Base-by-base conservation (phyloP, 2,113 vertebrate species). In the Istiophorus platypterus region DNA sequence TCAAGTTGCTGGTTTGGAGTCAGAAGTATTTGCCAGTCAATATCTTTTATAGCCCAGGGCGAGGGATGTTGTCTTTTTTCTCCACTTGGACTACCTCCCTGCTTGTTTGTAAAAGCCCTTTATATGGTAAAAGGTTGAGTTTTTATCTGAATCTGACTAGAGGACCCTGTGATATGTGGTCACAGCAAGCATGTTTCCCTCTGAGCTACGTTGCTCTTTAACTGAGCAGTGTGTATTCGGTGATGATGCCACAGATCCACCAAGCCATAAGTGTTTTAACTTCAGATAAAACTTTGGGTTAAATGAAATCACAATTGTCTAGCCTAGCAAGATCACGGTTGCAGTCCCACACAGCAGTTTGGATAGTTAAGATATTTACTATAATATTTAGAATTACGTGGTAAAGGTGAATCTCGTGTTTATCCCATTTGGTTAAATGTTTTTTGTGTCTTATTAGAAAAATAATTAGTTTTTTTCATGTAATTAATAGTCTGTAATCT, bases 191-290 rank as follows among this genome's bases (percentile, higher is more conserved):
- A 27, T 10, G 3, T 80, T 39, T 62, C 34, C 56, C 45, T 75
- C 27, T 7, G 10, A 61, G 24, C n/a, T 49, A 47, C 61, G 70
- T 24, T 81, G 45, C 57, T 62, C 20, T 71, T 80, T 72, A 7
- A 34, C 39, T 59, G 58, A 31, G 22, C 26, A 20, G 22, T 26
- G 49, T 47, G 10, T 20, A 27, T 73, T 59, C 66, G 22, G 11
- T 61, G n/a, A 51, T 14, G 27, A 58, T 34, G 14, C 63, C 26
- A 17, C 14, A 1, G 18, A 27, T 52, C 17, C 31, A 69, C 11
- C 7, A 52, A 41, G 62, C 31, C 31, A 63, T 13, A 15, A 12
- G 41, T 49, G 4, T 70, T 57, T 34, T 63, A 56, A 45, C 39
- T 45, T 39, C 27, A 54, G 22, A 47, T 39, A 45, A 20, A 78